A percentile compares a stretch with the other conserved stretches of the same genome.
phyloP scores from a whole-genome alignment of 2,113 vertebrate species.

The Scartelaos histophorus region DNA sequence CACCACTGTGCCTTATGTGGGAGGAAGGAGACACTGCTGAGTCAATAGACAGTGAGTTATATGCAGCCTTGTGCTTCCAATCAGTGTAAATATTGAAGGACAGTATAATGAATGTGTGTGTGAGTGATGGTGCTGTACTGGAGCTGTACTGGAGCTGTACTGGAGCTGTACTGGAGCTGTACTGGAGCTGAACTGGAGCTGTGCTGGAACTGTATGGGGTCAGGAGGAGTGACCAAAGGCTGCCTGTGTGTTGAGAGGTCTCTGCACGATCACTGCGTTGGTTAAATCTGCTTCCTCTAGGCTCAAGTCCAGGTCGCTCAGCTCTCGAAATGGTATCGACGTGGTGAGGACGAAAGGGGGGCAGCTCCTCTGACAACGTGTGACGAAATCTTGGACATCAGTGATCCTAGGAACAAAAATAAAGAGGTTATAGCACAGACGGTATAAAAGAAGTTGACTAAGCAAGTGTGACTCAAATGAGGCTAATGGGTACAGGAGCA shows the following conservation, averaged over 20 bases:
- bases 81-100: not conserved
- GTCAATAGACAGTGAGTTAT: not conserved
- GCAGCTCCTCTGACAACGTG: constrained; percentile 80
- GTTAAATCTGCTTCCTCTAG: constrained; percentile 85
- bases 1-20: not conserved
- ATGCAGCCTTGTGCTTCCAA: not conserved
- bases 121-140: constrained; percentile 8
- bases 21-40: constrained; percentile 9
- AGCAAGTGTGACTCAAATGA: too few relatives aligned
- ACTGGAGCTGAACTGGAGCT: not conserved
- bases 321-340: constrained; percentile 82
- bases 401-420: constrained; percentile 75
- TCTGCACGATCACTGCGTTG: constrained; percentile 90
- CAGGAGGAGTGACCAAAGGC: constrained; percentile 79
- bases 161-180: constrained; percentile 4
- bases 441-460: too few relatives aligned
- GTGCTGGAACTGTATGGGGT: constrained; percentile 20
- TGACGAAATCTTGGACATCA: constrained; percentile 88
- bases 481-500: too few relatives aligned
- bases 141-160: not conserved
- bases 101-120: not conserved
- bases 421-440: not conserved
- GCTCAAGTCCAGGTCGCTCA: constrained; percentile 80
- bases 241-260: constrained; percentile 77
- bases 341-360: constrained; percentile 85